Percentiles rank a stretch among this genome's conserved stretches.
These are phyloP conservation scores for Chironomus tentans DNA, from an alignment of 2,888 invertebrate species.

Conservation along the genomic window DNA sequence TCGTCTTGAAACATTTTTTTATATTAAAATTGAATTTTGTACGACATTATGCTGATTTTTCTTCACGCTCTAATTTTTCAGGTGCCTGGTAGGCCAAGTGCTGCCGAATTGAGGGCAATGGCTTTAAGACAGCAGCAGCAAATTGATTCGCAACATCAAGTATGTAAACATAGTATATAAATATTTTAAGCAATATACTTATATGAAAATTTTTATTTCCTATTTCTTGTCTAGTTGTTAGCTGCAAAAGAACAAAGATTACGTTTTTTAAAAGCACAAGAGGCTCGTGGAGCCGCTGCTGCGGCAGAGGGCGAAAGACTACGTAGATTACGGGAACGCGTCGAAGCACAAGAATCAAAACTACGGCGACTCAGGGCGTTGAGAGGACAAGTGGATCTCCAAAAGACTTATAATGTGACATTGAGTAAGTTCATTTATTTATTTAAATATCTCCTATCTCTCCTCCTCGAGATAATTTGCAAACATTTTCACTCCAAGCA, in stretches of 20 bases:
- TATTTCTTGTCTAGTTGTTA: slow-evolving; percentile 51
- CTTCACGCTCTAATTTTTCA: slow-evolving; percentile 39
- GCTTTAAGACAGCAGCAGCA: slow-evolving; percentile 95
- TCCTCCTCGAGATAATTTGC: not conserved
- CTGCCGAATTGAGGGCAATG: slow-evolving; percentile 96
- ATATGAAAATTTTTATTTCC: not conserved
- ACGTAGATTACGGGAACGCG: slow-evolving; percentile 77
- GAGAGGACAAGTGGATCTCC: slow-evolving; percentile 87
- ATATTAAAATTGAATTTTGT: too few species aligned
- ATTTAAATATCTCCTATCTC: slow-evolving; percentile 29
- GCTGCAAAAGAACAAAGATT: slow-evolving; percentile 88
- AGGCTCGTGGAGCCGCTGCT: slow-evolving; percentile 49
- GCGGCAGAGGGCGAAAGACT: slow-evolving; percentile 81
- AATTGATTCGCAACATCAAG: slow-evolving; percentile 84
- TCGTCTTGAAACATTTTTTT: too few species aligned
- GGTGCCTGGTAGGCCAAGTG: slow-evolving; percentile 88
- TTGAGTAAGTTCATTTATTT: slow-evolving; percentile 62
- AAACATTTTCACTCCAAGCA: not conserved
- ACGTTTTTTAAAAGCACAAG: slow-evolving; percentile 90
- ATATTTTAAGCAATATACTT: not conserved
- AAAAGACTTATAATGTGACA: slow-evolving; percentile 82
- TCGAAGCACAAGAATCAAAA: slow-evolving; percentile 92
- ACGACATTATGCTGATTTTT: too few species aligned
- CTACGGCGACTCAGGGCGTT: slow-evolving; percentile 82
- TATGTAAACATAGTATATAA: not conserved